Conservation (phyloP, 1,140 invertebrate species). For the Solenopsis fugax region DNA sequence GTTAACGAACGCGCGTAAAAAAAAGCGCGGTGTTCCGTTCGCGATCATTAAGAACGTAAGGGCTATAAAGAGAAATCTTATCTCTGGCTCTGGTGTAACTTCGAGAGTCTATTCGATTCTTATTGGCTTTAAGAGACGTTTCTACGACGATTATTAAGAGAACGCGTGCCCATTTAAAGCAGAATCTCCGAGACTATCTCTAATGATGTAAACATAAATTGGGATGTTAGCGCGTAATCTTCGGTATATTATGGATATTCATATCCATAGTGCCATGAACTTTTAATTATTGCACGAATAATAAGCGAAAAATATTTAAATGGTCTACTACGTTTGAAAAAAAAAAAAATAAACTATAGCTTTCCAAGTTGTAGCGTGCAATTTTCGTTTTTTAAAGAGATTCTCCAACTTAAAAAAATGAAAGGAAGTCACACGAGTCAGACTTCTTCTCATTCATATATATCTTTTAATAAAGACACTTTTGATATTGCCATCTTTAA, state of each 20-base stretch:
- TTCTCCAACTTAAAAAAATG: too few species aligned
- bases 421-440: too few species aligned
- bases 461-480: too few species aligned
- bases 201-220: not conserved
- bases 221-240: not conserved
- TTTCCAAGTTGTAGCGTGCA: not conserved
- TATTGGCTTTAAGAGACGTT: not conserved
- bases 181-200: not conserved
- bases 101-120: not conserved
- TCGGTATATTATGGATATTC: not conserved
- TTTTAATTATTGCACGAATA: not conserved
- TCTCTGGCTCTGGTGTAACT: slow-evolving; percentile 5
- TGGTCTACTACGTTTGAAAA: not conserved
- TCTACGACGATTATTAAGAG: not conserved
- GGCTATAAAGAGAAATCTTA: slow-evolving; percentile 23
- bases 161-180: not conserved
- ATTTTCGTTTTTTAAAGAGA: not conserved
- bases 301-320: not conserved
- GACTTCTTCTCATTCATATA: too few species aligned
- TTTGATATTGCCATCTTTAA: too few species aligned
- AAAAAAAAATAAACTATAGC: not conserved
- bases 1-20: slow-evolving; percentile 26
- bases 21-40: not conserved
- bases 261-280: too few species aligned
- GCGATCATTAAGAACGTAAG: slow-evolving; percentile 26